Percentiles rank a stretch among this genome's conserved stretches.
These are phyloP conservation scores for Rousettus leschenaultii DNA, from an alignment of 2,113 vertebrate genomes.

Conservation along the genomic window DNA sequence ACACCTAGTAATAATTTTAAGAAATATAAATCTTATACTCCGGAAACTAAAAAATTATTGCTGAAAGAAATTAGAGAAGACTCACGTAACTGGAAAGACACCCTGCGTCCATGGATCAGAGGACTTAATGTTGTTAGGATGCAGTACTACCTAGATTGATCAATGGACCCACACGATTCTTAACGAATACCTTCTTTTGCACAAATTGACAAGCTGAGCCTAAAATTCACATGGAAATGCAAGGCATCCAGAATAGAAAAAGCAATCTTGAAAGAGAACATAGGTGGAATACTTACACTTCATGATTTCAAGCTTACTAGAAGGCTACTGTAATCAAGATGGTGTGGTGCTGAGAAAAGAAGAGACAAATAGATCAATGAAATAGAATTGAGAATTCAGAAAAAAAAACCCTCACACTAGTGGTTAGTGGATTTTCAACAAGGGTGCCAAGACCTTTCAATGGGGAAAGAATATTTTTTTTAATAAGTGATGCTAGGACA, in stretches of 20 bases:
- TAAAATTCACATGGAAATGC: background rate
- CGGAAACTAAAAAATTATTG: background rate
- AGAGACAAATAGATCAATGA: background rate
- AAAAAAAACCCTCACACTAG: background rate
- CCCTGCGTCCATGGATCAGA: background rate
- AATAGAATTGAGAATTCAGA: background rate
- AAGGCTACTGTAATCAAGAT: background rate
- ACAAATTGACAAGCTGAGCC: background rate
- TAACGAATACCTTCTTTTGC: too few species aligned
- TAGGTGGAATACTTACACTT: background rate
- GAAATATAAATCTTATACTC: background rate
- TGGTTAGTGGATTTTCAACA: background rate
- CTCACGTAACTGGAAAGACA: background rate
- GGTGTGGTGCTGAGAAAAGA: background rate
- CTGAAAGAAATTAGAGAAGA: background rate
- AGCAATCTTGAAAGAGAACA: background rate
- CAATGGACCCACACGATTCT: background rate
- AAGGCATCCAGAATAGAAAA: background rate
- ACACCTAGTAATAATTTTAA: background rate
- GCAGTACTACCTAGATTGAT: background rate
- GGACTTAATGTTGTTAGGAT: background rate
- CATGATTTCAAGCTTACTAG: background rate
- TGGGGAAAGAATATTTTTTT: background rate
- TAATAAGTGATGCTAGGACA: background rate
- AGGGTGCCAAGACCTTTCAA: background rate